Conservation (phyloP, 1,140 invertebrate species). For the Diuraphis noxia region DNA sequence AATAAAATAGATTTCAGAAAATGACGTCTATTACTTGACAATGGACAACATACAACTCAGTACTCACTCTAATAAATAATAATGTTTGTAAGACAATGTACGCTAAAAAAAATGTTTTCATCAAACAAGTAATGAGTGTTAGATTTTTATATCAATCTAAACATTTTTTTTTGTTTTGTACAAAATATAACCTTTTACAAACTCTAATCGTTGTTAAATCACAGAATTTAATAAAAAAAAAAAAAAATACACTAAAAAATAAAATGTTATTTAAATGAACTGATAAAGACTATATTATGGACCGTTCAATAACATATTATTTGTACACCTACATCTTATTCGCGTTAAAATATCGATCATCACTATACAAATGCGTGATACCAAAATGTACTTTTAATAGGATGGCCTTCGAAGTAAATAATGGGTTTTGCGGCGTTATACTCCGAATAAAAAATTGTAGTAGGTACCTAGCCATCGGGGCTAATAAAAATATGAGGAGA, state of each 20-base stretch:
- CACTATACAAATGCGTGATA: background rate
- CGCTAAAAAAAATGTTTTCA: background rate
- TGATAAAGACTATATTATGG: background rate
- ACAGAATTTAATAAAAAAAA: too few relatives aligned
- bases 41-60: background rate
- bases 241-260: background rate
- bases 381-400: background rate
- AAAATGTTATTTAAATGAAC: background rate
- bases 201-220: background rate
- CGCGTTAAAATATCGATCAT: background rate
- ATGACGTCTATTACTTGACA: background rate
- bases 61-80: background rate
- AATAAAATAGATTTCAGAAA: background rate
- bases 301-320: background rate
- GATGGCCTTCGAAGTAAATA: background rate
- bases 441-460: background rate
- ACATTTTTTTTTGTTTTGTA: background rate
- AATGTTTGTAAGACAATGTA: background rate
- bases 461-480: background rate
- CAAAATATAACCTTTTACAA: background rate
- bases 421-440: background rate
- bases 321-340: background rate
- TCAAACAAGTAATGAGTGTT: background rate
- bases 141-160: background rate
- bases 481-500: background rate